Percentiles rank a stretch among this genome's conserved stretches.
These are phyloP conservation scores for Morinoia aosen DNA, from an alignment of 2,888 invertebrate species.

Conservation along the genomic window DNA sequence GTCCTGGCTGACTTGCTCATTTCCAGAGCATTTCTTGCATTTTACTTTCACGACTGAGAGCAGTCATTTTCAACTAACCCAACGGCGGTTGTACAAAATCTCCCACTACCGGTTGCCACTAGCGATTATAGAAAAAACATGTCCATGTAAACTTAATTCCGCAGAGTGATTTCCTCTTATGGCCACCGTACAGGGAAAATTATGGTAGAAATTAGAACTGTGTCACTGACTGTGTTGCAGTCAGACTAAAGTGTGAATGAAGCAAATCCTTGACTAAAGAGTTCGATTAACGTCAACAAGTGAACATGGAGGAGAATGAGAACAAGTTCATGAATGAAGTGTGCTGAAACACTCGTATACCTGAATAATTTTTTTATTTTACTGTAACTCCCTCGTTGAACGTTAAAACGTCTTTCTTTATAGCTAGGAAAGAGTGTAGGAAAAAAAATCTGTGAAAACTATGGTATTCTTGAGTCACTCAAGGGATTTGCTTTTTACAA, in stretches of 20 bases:
- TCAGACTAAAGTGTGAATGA: not conserved
- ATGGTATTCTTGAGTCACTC: too few relatives aligned
- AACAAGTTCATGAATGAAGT: not conserved
- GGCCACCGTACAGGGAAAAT: not conserved
- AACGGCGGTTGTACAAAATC: not conserved
- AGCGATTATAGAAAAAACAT: not conserved
- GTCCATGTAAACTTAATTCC: not conserved
- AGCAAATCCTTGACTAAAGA: not conserved
- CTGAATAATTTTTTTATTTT: not conserved
- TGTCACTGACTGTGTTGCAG: not conserved
- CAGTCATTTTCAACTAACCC: not conserved
- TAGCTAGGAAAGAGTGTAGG: too few relatives aligned
- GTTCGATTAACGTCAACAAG: not conserved
- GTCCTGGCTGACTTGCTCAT: not conserved
- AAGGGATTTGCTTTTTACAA: too few relatives aligned
- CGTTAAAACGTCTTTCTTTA: not conserved
- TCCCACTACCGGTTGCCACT: not conserved
- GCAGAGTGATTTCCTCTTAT: not conserved
- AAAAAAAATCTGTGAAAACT: too few relatives aligned
- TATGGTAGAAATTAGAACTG: not conserved
- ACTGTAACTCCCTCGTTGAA: not conserved
- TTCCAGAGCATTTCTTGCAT: not conserved
- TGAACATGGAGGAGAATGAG: not conserved
- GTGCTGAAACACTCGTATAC: not conserved
- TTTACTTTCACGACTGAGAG: not conserved